Percentiles rank a stretch among this genome's conserved stretches.
Conservation (phyloP, 2,113 vertebrate species). For the Oreochromis aureus region DNA sequence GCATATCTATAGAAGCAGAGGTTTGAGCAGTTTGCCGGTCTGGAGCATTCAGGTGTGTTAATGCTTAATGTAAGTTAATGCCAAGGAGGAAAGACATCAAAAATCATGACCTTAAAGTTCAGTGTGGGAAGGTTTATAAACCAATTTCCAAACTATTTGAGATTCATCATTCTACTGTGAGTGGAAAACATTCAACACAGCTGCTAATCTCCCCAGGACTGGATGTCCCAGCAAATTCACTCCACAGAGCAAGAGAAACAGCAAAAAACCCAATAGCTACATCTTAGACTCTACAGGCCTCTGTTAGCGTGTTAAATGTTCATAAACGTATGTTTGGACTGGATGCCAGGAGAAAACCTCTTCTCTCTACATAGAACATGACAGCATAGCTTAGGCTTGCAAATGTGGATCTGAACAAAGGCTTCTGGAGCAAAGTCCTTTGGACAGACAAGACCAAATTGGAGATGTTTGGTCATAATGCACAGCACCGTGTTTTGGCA, state of each 20-base stretch:
- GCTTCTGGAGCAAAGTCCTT: too few relatives aligned
- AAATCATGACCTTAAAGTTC: background rate
- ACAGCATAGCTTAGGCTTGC: too few relatives aligned
- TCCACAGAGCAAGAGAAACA: background rate
- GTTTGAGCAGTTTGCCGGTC: background rate
- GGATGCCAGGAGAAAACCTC: too few relatives aligned
- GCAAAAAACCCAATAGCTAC: background rate
- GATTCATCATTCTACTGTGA: background rate
- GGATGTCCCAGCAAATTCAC: background rate
- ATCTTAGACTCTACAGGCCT: background rate
- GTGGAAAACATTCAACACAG: background rate
- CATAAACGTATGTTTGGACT: too few relatives aligned
- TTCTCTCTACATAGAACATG: too few relatives aligned
- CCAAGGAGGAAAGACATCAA: background rate
- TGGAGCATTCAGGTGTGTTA: background rate
- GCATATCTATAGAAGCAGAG: background rate
- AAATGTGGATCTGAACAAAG: too few relatives aligned
- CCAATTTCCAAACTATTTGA: background rate
- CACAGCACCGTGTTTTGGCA: too few relatives aligned
- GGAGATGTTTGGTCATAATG: too few relatives aligned
- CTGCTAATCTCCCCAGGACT: background rate
- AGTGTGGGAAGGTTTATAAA: background rate
- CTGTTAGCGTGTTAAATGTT: background rate
- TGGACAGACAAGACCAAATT: too few relatives aligned
- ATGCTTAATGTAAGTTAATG: background rate